phyloP scores from a whole-genome alignment of 2,888 invertebrate genomes.

The Elysia crispata region DNA sequence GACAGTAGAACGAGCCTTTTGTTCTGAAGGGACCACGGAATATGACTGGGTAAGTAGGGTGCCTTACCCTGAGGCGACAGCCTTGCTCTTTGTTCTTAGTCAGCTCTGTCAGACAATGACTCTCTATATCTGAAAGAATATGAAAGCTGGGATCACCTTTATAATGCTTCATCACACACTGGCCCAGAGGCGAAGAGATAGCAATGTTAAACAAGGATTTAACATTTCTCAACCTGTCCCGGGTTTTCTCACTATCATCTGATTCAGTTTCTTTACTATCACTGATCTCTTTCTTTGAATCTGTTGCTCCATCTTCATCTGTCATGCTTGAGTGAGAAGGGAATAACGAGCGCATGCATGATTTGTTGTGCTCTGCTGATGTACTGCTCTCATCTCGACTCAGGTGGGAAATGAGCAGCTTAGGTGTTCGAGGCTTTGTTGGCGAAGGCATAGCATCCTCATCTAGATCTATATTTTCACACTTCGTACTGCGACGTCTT shows the following conservation, averaged over 20 bases:
- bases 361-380: background rate
- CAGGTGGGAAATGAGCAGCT: slow-evolving; percentile 71
- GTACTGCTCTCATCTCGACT: slow-evolving; percentile 58
- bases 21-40: slow-evolving; percentile 60
- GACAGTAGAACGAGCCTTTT: slow-evolving; percentile 51
- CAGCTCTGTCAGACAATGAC: slow-evolving; percentile 61
- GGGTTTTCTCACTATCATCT: slow-evolving; percentile 46
- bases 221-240: slow-evolving; percentile 35
- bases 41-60: slow-evolving; percentile 60
- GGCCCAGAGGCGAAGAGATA: slow-evolving; percentile 67
- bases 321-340: background rate
- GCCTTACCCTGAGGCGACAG: slow-evolving; percentile 64
- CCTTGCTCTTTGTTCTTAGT: slow-evolving; percentile 66
- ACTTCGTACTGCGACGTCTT: slow-evolving; percentile 52
- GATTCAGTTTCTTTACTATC: slow-evolving; percentile 56
- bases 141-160: slow-evolving; percentile 59
- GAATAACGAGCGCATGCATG: background rate
- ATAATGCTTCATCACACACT: slow-evolving; percentile 67
- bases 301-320: slow-evolving; percentile 34
- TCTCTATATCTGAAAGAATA: slow-evolving; percentile 62
- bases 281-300: slow-evolving; percentile 54
- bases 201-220: slow-evolving; percentile 67
- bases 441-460: slow-evolving; percentile 62
- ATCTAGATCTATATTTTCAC: slow-evolving; percentile 64
- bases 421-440: slow-evolving; percentile 66